Evolutionary conservation across 1,140 invertebrate species (phyloP).

Genomic region (Coptotermes formosanus): DNA sequence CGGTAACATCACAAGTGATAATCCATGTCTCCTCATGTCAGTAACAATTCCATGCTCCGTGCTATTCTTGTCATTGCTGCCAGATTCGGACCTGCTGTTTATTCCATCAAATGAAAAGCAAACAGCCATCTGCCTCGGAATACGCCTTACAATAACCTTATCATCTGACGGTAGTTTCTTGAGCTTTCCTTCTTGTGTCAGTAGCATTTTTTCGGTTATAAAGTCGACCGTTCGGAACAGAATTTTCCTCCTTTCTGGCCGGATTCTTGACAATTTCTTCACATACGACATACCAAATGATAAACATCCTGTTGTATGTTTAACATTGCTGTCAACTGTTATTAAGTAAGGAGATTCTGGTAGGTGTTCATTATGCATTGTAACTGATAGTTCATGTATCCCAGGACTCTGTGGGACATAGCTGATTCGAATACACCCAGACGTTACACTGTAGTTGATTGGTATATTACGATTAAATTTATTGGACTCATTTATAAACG

Average conservation of each 20-base stretch:
- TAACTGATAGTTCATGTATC: not conserved
- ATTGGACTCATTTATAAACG: not conserved
- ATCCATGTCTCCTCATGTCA: no score
- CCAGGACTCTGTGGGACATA: constrained; percentile 14
- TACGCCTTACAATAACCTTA: not conserved
- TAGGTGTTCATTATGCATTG: not conserved
- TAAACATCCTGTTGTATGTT: not conserved
- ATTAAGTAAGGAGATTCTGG: constrained; percentile 5
- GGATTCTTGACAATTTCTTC: not conserved
- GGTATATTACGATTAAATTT: not conserved
- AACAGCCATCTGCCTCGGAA: not conserved
- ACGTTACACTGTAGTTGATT: not conserved
- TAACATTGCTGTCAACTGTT: not conserved
- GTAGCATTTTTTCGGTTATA: constrained; percentile 27
- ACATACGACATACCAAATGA: not conserved
- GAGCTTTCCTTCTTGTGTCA: constrained; percentile 30
- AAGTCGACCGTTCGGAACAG: constrained; percentile 23
- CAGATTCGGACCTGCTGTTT: no score
- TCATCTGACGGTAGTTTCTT: not conserved
- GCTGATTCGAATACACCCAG: not conserved
- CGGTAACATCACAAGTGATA: no score
- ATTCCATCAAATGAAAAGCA: no score
- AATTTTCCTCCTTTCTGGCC: not conserved
- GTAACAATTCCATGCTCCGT: no score
- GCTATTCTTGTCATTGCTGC: no score